Evolutionary conservation across 2,888 invertebrate genomes (phyloP), one percentile per base, ranked within the genome.

Genomic region (Plusia festucae): DNA sequence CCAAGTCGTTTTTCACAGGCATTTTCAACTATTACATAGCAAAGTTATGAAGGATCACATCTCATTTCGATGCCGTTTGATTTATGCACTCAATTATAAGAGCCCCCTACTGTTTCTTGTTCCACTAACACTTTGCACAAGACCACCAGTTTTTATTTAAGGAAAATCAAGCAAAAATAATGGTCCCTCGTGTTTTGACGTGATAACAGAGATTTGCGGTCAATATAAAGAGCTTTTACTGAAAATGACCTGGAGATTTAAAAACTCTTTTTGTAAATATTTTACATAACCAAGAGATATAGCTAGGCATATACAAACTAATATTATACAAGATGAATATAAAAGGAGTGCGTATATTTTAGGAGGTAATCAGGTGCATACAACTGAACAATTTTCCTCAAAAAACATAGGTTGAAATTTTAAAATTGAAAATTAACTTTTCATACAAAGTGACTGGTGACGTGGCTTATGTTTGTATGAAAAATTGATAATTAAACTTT

Each of bases 81-180:
- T 93, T 93, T 93, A 93, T 92, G 88, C 82, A 78, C 86, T 89
- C 93, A 93, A 93, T 93, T 91, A 92, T 82, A 83, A 70, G 24
- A 82, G 82, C 82, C 84, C 81, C 92, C 90, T 81, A 88, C 87
- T 81, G 91, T 77, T 86, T 73, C 77, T 76, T 73, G 73, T 55
- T 55, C 60, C 54, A 22, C 56, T 57, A 56, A 63, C 60, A 55
- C 58, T 53, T 64, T 60, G 9, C 9, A 52, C 65, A 63, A 56
- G 60, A 63, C 68, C 65, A 70, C n/a, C n/a, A 66, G 73, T 81
- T 69, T 73, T 79, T 77, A 70, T 81, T 81, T 73, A 73, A 73
- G 79, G 70, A 77, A 79, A 81, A 75, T 68, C 75, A 54, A 69
- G 70, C 30, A 61, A 69, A n/a, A 59, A 79, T 68, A 65, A 69